Evolutionary conservation across 2,888 invertebrate genomes (phyloP).

Genomic region (Villa cingulata): DNA sequence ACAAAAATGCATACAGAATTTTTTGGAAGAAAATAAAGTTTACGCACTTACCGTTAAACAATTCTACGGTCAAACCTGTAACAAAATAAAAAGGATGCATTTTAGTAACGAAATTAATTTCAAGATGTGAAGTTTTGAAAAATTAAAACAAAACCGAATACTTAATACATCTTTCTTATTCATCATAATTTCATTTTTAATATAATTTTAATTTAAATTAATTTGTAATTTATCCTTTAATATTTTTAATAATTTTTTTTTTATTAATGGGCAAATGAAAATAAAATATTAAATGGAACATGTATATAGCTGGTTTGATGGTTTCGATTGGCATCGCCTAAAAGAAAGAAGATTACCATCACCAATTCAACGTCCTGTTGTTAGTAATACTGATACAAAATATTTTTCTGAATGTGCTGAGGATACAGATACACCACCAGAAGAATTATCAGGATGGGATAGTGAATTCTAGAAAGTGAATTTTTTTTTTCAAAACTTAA

Average conservation of each 20-base stretch:
- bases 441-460: constrained; percentile 86
- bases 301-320: constrained; percentile 77
- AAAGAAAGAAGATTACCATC: constrained; percentile 52
- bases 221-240: no score
- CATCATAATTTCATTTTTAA: not conserved
- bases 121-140: not conserved
- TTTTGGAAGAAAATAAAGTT: no score
- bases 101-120: not conserved
- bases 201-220: not conserved
- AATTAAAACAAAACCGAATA: not conserved
- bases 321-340: constrained; percentile 79
- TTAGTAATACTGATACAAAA: constrained; percentile 57
- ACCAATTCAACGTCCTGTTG: constrained; percentile 55
- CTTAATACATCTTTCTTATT: not conserved
- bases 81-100: no score
- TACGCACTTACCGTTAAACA: no score
- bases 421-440: constrained; percentile 68
- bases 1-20: no score
- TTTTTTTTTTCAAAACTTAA: no score
- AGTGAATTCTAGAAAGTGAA: constrained; percentile 65
- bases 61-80: no score
- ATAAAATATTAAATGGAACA: no score
- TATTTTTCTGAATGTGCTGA: constrained; percentile 82
- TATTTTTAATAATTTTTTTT: constrained; percentile 4
- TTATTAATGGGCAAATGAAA: no score